These are phyloP conservation scores for Augiades crinisus DNA, from an alignment of 2,888 invertebrate genomes.

Conservation along the genomic window DNA sequence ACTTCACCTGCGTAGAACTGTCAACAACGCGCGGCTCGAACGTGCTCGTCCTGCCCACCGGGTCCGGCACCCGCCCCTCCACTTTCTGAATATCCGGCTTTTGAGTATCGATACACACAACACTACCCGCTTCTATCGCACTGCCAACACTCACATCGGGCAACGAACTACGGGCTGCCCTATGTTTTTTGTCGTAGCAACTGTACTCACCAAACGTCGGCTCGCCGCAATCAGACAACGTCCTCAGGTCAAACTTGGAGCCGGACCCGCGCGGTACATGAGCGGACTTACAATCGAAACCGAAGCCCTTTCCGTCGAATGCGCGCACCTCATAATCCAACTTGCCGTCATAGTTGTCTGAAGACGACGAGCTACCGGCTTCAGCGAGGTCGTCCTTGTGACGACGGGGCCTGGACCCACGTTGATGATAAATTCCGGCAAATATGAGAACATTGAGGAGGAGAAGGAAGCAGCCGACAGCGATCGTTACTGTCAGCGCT, in stretches of 20 bases:
- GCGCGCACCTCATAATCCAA: slow-evolving; percentile 75
- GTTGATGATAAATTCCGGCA: slow-evolving; percentile 93
- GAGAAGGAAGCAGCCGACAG: slow-evolving; percentile 91
- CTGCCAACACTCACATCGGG: slow-evolving; percentile 82
- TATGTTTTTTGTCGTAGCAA: slow-evolving; percentile 83
- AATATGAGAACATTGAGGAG: slow-evolving; percentile 92
- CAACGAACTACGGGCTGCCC: slow-evolving; percentile 80
- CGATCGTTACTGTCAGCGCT: slow-evolving; percentile 93
- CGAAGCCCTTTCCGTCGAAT: slow-evolving; percentile 78
- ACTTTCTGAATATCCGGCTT: slow-evolving; percentile 77
- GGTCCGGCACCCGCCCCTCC: slow-evolving; percentile 57
- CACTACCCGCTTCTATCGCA: slow-evolving; percentile 82
- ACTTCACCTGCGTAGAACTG: slow-evolving; percentile 76
- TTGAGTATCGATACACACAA: slow-evolving; percentile 76
- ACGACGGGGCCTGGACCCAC: slow-evolving; percentile 86
- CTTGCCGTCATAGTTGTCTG: slow-evolving; percentile 83
- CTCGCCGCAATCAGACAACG: slow-evolving; percentile 77
- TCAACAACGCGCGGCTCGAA: slow-evolving; percentile 77
- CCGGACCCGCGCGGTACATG: slow-evolving; percentile 72
- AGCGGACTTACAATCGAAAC: slow-evolving; percentile 80
- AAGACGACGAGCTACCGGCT: slow-evolving; percentile 86
- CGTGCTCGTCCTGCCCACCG: slow-evolving; percentile 69
- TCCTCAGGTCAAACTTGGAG: slow-evolving; percentile 74
- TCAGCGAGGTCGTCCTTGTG: slow-evolving; percentile 89
- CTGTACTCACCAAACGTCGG: slow-evolving; percentile 84